Conservation (phyloP, 2,888 invertebrate species). For the Drosophila pseudotalamancana region DNA sequence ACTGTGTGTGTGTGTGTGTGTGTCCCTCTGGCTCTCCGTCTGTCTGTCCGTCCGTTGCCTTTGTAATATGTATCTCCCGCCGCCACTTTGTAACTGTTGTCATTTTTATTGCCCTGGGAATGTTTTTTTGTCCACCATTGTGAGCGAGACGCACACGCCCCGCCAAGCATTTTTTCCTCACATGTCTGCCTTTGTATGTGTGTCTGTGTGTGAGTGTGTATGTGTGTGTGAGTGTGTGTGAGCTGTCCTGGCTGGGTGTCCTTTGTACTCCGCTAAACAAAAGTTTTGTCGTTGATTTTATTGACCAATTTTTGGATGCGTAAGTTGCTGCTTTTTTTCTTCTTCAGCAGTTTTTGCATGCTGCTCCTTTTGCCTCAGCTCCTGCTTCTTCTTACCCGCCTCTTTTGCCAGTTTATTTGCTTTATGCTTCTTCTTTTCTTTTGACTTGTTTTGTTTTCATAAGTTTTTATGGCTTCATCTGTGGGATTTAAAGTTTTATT, state of each 20-base stretch:
- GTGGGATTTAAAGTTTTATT: conserved; percentile 79
- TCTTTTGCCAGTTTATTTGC: conserved; percentile 51
- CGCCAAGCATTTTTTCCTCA: conserved; percentile 42
- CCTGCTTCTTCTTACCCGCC: background rate
- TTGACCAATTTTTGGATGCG: conserved; percentile 79
- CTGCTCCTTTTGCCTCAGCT: conserved; percentile 1
- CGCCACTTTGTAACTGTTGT: conserved; percentile 80
- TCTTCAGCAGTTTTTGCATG: conserved; percentile 66
- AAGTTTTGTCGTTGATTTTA: conserved; percentile 80
- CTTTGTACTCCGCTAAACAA: conserved; percentile 67
- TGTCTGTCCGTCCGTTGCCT: conserved; percentile 37
- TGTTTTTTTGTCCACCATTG: conserved; percentile 74
- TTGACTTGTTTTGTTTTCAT: conserved; percentile 60
- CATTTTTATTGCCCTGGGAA: conserved; percentile 81
- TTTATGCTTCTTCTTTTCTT: conserved; percentile 56
- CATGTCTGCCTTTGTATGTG: conserved; percentile 19
- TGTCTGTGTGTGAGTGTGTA: conserved; percentile 14
- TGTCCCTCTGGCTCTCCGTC: conserved; percentile 4
- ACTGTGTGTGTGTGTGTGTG: conserved; percentile 41
- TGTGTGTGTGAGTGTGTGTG: conserved; percentile 25
- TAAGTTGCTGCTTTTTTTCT: conserved; percentile 57
- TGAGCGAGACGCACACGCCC: conserved; percentile 68
- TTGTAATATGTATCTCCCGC: conserved; percentile 72
- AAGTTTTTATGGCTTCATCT: conserved; percentile 77
- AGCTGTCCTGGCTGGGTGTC: conserved; percentile 64